Evolutionary conservation across 2,888 invertebrate species (phyloP), one percentile per base, ranked within the genome.

Genomic region (Hirtodrosophila duncani): DNA sequence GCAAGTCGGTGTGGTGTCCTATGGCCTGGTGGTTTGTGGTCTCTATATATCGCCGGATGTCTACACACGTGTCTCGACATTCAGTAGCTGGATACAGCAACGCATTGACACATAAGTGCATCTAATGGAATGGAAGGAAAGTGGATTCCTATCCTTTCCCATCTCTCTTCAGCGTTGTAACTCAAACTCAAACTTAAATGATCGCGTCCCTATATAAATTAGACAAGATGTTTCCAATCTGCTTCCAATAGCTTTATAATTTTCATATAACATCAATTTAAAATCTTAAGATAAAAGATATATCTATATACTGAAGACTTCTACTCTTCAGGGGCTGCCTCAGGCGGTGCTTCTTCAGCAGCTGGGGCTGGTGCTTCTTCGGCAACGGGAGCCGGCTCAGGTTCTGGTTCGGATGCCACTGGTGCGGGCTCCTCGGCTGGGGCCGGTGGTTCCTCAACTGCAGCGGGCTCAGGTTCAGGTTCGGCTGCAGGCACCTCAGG

Each of bases 1-100:
- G 17, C 83, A 83, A 57, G 82, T 86, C 2, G 86, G 87, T 3
- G 58, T 87, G 1, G 84, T 85, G 0, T 84, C 86, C 1, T 86
- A 86, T 60, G 86, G 86, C 2, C 56, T 69, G 24, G 53, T 80
- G 1, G 63, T 83, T 0, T 85, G 85, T 43, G 84, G 85, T 1
- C 56, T 77, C 7, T 75, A 66, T 31, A 36, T 74, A 1, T 82
- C 86, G 0, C 87, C 87, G 2, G 86, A 84, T 52, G 86, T 84
- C 10, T 87, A 85, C 41, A 86, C 86, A 0, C 74, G 86, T 39
- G 83, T 86, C 2, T 85, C 86, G 0, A 65, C 66, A 7, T 86
- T 85, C 41, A 62, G 72, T 7, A 43, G 61, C 0, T 86, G 86
- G 86, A 81, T 86, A 20, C 43, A 46, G 6, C 33, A 49, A 14